Evolutionary conservation across 1,140 invertebrate genomes (phyloP).

Genomic region (Calephelis virginiensis): DNA sequence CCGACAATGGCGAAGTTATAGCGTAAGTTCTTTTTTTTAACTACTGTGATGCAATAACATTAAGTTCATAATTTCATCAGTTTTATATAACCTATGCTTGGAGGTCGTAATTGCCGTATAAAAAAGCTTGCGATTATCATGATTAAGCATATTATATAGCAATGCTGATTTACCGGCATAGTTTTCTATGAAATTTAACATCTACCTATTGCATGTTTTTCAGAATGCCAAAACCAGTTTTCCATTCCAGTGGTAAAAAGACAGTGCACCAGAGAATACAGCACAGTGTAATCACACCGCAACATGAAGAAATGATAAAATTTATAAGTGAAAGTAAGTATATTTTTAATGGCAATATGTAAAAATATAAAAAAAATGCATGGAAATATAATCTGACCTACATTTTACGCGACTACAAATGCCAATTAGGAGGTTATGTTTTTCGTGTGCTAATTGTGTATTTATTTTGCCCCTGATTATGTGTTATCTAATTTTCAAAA

Average conservation of each 20-base stretch:
- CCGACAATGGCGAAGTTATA: conserved; percentile 79
- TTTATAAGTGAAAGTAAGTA: conserved; percentile 86
- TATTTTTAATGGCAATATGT: neutral
- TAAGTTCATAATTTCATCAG: conserved; percentile 56
- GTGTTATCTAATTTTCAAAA: too few species aligned
- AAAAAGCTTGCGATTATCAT: neutral
- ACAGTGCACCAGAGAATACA: conserved; percentile 80
- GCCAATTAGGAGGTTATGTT: too few species aligned
- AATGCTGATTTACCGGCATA: neutral
- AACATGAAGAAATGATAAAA: conserved; percentile 87
- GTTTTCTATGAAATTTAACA: neutral
- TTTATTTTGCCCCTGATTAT: too few species aligned
- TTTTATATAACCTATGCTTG: conserved; percentile 71
- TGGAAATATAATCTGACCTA: too few species aligned
- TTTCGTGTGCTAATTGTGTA: too few species aligned
- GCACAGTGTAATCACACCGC: conserved; percentile 83
- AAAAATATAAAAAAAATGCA: neutral
- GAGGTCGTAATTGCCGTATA: conserved; percentile 25
- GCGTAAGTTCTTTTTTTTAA: conserved; percentile 74
- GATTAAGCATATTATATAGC: neutral
- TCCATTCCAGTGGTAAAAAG: conserved; percentile 85
- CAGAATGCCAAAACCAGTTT: conserved; percentile 85
- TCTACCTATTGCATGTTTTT: conserved; percentile 29
- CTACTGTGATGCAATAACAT: conserved; percentile 44
- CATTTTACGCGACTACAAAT: too few species aligned